Conservation (phyloP, 1,140 invertebrate species). For the Mesaphorura yosii region DNA sequence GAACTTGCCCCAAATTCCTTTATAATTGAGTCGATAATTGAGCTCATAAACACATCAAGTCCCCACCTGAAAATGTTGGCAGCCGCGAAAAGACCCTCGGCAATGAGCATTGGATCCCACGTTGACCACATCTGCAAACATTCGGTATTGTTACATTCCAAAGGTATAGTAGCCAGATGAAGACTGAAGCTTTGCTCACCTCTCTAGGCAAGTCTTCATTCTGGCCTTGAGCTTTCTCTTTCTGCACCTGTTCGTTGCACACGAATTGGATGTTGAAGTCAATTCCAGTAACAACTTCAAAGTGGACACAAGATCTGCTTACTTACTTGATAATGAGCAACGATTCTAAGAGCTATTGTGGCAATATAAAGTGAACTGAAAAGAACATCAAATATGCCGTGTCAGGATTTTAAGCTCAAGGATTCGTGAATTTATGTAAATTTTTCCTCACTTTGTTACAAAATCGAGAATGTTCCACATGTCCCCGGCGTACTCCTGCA, state of each 20-base stretch:
- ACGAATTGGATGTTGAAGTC: no score
- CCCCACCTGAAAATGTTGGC: constrained; percentile 78
- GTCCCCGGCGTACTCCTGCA: constrained; percentile 89
- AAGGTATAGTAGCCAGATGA: not conserved
- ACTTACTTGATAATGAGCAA: constrained; percentile 77
- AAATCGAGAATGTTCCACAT: constrained; percentile 99
- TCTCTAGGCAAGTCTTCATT: constrained; percentile 35
- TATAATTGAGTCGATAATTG: no score
- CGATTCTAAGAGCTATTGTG: constrained; percentile 81
- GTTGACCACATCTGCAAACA: no score
- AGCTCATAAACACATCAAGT: no score
- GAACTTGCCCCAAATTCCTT: no score
- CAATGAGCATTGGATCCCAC: constrained; percentile 86
- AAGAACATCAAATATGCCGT: no score
- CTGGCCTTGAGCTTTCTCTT: constrained; percentile 43
- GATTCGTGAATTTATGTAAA: no score
- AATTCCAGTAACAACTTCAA: no score
- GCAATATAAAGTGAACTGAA: constrained; percentile 92
- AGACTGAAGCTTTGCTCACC: no score
- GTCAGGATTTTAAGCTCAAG: no score
- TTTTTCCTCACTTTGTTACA: no score
- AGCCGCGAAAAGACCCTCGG: constrained; percentile 86
- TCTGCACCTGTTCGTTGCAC: constrained; percentile 45
- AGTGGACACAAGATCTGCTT: no score
- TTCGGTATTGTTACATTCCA: not conserved